Evolutionary conservation across 2,888 invertebrate species (phyloP).

Genomic region (Charanyca ferruginea): DNA sequence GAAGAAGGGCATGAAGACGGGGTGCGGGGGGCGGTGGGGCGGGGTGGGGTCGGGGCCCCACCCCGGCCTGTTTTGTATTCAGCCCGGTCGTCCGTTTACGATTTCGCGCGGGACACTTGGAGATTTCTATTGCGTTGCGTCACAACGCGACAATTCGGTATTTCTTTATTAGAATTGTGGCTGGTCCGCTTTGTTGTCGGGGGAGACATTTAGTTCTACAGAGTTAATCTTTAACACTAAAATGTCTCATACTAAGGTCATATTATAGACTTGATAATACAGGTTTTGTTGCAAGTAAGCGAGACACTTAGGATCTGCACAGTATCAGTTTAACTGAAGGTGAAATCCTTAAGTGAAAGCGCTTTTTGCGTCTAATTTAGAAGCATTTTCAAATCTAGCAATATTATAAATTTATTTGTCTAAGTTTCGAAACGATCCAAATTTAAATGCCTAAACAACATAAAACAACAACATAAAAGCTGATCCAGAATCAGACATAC

Average conservation of each 20-base stretch:
- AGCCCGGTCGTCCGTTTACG: conserved; percentile 86
- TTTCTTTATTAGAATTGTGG: conserved; percentile 85
- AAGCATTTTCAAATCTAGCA: background rate
- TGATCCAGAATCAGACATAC: conserved; percentile 4
- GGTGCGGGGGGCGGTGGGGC: conserved; percentile 66
- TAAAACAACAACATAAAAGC: no score
- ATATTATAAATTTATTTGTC: background rate
- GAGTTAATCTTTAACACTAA: conserved; percentile 62
- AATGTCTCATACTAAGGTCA: conserved; percentile 27
- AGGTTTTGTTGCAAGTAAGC: conserved; percentile 12
- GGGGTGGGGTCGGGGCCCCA: conserved; percentile 69
- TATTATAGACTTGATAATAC: conserved; percentile 6
- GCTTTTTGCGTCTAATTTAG: background rate
- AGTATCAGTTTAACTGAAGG: conserved; percentile 25
- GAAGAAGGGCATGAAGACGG: conserved; percentile 89
- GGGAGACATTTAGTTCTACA: conserved; percentile 61
- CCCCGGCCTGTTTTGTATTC: conserved; percentile 87
- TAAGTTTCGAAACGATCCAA: background rate
- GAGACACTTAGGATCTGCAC: conserved; percentile 12
- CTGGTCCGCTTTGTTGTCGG: conserved; percentile 68
- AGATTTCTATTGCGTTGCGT: conserved; percentile 85
- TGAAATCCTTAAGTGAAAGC: conserved; percentile 12
- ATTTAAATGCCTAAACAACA: background rate
- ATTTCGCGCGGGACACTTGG: conserved; percentile 89
- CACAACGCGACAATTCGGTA: conserved; percentile 81